phyloP scores from a whole-genome alignment of 1,140 invertebrate genomes.

The Harlomillsia oculata region DNA sequence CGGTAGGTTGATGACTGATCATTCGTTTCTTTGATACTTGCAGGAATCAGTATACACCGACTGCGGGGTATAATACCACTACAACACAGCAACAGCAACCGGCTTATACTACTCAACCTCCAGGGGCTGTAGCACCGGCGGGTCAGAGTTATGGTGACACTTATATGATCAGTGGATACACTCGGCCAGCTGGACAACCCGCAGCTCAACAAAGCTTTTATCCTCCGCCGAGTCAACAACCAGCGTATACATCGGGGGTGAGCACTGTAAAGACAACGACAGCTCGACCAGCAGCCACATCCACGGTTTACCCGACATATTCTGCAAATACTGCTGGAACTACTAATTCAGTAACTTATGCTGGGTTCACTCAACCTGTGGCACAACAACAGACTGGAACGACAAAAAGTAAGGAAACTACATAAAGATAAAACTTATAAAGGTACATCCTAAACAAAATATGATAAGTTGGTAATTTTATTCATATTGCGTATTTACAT shows the following conservation, averaged over 20 bases:
- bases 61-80: constrained; percentile 7
- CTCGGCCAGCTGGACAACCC: constrained; percentile 24
- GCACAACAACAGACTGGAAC: constrained; percentile 13
- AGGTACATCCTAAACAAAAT: too few relatives aligned
- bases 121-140: background rate
- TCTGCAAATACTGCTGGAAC: constrained; percentile 56
- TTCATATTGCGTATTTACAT: constrained; percentile 6
- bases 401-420: constrained; percentile 23
- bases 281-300: constrained; percentile 54
- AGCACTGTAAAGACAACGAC: constrained; percentile 68
- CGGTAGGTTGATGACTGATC: too few relatives aligned
- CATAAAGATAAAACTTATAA: too few relatives aligned
- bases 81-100: constrained; percentile 13
- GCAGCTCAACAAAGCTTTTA: constrained; percentile 22
- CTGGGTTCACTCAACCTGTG: constrained; percentile 37
- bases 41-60: constrained; percentile 9
- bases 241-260: constrained; percentile 34
- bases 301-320: constrained; percentile 65
- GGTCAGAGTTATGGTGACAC: constrained; percentile 1
- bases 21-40: too few relatives aligned
- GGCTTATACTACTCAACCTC: constrained; percentile 18
- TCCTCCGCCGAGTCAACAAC: constrained; percentile 14
- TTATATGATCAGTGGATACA: constrained; percentile 31
- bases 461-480: too few relatives aligned
- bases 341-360: constrained; percentile 51